Evolutionary conservation across 2,888 invertebrate genomes (phyloP), one percentile per base, ranked within the genome.

Genomic region (Brachypalpus laphriformis): DNA sequence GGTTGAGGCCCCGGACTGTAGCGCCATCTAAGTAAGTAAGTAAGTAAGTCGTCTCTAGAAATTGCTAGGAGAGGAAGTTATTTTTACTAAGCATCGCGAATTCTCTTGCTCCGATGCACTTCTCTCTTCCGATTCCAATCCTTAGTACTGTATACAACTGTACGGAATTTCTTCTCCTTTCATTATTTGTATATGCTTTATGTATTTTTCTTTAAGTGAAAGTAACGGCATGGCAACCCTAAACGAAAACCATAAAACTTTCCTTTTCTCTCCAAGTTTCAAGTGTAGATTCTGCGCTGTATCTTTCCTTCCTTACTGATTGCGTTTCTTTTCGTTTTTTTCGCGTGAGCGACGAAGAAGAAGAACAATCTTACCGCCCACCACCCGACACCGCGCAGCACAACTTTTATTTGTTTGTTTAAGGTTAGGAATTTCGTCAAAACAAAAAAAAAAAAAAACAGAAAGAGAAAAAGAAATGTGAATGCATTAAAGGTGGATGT

Each of bases 281-380:
- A 54, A n/a, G 8, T 28, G 6, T 9, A 49, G 82, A 70, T 76
- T 76, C 76, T 82, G 82, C 76, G 82, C 76, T 57, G 16, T 54
- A 28, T 51, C 4, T 3, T 37, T n/a, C n/a, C n/a, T 9, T 7
- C 9, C 34, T 34, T 34, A 9, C 34, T 8, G 11, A 49, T 22
- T 51, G 6, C 2, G 25, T n/a, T n/a, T n/a, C 25, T 25, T 25
- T 25, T 4, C 25, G 5, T 34, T 34, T 34, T 34, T 65, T 40
- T 25, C 11, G 28, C 31, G 18, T 25, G 37, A 49, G 49, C n/a
- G 4, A 42, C 6, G 8, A 31, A 63, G 3, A 20, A 20, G 28
- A 66, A 40, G 16, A 40, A 42, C 37, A 37, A 1, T n/a, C 28
- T 37, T 42, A 25, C 25, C 14, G 9, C 28, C 25, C 18, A 20